Evolutionary conservation across 2,888 invertebrate genomes (phyloP).

Genomic region (Notocelia uddmanniana): DNA sequence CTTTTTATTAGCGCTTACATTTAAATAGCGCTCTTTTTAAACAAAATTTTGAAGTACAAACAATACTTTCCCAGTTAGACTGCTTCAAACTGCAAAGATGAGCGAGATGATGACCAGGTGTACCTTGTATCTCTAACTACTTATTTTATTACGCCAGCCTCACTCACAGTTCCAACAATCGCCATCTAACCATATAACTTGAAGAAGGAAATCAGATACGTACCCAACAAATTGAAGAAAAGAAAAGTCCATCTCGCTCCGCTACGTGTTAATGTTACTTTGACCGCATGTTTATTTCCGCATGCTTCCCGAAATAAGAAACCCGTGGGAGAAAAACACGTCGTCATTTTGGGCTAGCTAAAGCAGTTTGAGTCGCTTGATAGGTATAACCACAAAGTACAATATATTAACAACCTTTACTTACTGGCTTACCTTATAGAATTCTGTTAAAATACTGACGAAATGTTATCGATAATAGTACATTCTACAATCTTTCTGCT

Average conservation of each 20-base stretch:
- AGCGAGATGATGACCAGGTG: no score
- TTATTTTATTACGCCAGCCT: not conserved
- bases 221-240: not conserved
- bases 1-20: no score
- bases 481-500: no score
- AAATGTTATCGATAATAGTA: no score
- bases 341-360: conserved; percentile 1
- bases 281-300: not conserved
- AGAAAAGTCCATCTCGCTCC: not conserved
- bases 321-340: not conserved
- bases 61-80: no score
- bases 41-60: no score
- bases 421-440: not conserved
- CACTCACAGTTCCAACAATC: not conserved
- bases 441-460: no score
- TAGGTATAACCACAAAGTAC: not conserved
- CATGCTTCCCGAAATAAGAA: not conserved
- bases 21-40: no score
- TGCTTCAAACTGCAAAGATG: no score
- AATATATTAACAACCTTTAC: not conserved
- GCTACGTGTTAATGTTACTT: conserved; percentile 2
- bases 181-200: not conserved
- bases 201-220: not conserved
- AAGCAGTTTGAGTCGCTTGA: not conserved
- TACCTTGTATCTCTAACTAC: no score